These are phyloP conservation scores for Spodoptera frugiperda DNA, from an alignment of 1,140 invertebrate species.

Conservation along the genomic window DNA sequence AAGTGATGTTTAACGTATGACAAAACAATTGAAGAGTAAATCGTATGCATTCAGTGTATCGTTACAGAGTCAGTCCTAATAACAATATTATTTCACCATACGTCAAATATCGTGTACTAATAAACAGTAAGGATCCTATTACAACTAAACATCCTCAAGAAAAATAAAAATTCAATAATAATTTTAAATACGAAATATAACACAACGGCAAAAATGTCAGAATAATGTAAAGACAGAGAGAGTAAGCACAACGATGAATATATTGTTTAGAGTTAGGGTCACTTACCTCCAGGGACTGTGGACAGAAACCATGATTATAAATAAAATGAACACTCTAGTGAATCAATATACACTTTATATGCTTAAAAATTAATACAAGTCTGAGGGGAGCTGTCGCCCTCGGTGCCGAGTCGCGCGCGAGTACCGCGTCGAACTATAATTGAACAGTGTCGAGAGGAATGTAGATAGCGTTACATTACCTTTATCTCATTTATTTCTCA, in stretches of 20 bases:
- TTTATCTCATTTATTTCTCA: slow-evolving; percentile 57
- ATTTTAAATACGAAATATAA: slow-evolving; percentile 24
- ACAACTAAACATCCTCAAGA: slow-evolving; percentile 22
- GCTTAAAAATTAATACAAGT: slow-evolving; percentile 83
- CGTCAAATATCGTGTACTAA: slow-evolving; percentile 18
- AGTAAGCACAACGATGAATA: slow-evolving; percentile 41
- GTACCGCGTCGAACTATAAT: slow-evolving; percentile 56
- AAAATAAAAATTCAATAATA: not conserved
- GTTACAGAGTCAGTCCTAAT: not conserved
- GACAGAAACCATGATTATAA: slow-evolving; percentile 83
- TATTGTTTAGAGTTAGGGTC: slow-evolving; percentile 64
- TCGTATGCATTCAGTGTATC: too few species aligned
- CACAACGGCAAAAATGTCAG: not conserved
- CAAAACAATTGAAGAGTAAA: not conserved
- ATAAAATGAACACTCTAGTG: slow-evolving; percentile 83
- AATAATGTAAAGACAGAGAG: slow-evolving; percentile 26
- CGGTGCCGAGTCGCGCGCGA: slow-evolving; percentile 54
- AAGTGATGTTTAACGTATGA: slow-evolving; percentile 15
- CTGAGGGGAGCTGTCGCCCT: slow-evolving; percentile 57
- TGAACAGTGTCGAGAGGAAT: slow-evolving; percentile 76
- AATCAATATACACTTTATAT: slow-evolving; percentile 86
- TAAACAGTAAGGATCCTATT: not conserved
- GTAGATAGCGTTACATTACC: slow-evolving; percentile 75
- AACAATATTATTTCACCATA: slow-evolving; percentile 2
- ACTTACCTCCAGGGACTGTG: slow-evolving; percentile 83